Conservation (phyloP, 2,888 invertebrate genomes). For the Erebia aethiops region DNA sequence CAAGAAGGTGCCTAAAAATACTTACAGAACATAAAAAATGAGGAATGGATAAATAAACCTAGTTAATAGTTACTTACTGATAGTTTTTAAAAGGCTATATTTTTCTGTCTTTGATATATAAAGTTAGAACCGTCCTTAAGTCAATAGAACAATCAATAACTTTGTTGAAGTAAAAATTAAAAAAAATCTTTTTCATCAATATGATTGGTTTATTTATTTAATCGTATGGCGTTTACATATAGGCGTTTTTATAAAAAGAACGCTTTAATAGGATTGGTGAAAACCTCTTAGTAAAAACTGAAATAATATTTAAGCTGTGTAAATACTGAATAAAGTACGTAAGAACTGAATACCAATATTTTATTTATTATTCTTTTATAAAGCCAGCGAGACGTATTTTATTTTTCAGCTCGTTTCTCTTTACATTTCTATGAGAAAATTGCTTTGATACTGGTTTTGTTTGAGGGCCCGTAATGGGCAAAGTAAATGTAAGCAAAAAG, state of each 20-base stretch:
- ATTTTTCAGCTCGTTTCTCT: slow-evolving; percentile 15
- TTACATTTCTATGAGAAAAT: slow-evolving; percentile 16
- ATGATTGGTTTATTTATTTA: too few relatives aligned
- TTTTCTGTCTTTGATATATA: too few relatives aligned
- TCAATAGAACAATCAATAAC: too few relatives aligned
- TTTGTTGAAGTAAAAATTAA: background rate
- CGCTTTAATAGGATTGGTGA: background rate
- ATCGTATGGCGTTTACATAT: too few relatives aligned
- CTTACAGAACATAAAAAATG: too few relatives aligned
- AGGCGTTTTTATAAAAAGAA: too few relatives aligned
- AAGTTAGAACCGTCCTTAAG: too few relatives aligned
- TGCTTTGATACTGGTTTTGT: slow-evolving; percentile 14
- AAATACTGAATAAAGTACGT: slow-evolving; percentile 1
- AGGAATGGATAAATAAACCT: too few relatives aligned
- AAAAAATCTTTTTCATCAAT: background rate
- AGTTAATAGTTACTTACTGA: too few relatives aligned
- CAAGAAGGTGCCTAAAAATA: too few relatives aligned
- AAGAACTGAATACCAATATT: background rate
- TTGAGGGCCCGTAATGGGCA: slow-evolving; percentile 11
- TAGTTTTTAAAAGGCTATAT: too few relatives aligned
- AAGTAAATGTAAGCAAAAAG: slow-evolving; percentile 18
- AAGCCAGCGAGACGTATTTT: slow-evolving; percentile 4
- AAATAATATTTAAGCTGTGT: background rate
- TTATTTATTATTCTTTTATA: slow-evolving; percentile 8
- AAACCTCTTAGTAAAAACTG: background rate